These are phyloP conservation scores for Alloplasta piceator DNA, from an alignment of 2,888 invertebrate species.

Conservation along the genomic window DNA sequence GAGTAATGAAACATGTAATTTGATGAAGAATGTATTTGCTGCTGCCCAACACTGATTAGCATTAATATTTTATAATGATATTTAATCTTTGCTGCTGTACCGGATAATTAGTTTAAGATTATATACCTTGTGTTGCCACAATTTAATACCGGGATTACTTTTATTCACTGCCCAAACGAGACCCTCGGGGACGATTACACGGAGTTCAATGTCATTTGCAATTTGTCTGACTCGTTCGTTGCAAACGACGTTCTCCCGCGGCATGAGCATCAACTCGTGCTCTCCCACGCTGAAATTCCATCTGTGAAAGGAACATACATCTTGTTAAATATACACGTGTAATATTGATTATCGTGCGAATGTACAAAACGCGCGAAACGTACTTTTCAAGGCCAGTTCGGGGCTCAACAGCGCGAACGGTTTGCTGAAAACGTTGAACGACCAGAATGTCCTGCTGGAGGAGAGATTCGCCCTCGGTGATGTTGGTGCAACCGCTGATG, in stretches of 20 bases:
- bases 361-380: slow-evolving; percentile 5
- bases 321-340: neutral
- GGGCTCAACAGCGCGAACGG: slow-evolving; percentile 95
- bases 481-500: slow-evolving; percentile 88
- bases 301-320: slow-evolving; percentile 80
- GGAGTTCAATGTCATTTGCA: slow-evolving; percentile 84
- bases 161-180: slow-evolving; percentile 88
- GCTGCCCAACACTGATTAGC: no score
- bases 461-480: slow-evolving; percentile 85
- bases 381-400: slow-evolving; percentile 93
- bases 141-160: slow-evolving; percentile 84
- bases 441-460: slow-evolving; percentile 87
- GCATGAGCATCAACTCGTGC: slow-evolving; percentile 89
- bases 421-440: slow-evolving; percentile 92
- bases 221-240: slow-evolving; percentile 69
- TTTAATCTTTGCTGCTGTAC: no score
- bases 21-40: no score
- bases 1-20: no score
- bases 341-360: neutral
- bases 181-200: slow-evolving; percentile 90
- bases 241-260: slow-evolving; percentile 84
- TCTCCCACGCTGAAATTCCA: slow-evolving; percentile 99
- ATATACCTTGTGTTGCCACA: slow-evolving; percentile 91
- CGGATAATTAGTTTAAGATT: neutral
- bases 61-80: no score